Conservation (phyloP, 2,797 vertebrate species). For the Thunnus albacares region DNA sequence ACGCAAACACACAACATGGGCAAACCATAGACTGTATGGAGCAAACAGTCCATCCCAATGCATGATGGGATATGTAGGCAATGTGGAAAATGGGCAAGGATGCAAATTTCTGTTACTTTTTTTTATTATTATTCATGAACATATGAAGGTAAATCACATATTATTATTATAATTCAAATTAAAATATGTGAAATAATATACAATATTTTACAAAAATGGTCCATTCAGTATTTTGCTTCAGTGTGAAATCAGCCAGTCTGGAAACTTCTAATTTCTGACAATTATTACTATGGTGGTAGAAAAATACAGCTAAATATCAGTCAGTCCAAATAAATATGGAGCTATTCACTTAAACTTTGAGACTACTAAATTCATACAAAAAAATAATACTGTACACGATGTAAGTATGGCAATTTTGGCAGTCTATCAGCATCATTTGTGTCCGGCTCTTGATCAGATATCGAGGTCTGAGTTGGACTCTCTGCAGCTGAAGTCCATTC, state of each 20-base stretch:
- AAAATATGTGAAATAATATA: slow-evolving; percentile 16
- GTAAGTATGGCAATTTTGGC: slow-evolving; percentile 50
- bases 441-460: slow-evolving; percentile 1
- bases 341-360: slow-evolving; percentile 9
- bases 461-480: not conserved
- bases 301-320: slow-evolving; percentile 38
- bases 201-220: slow-evolving; percentile 53
- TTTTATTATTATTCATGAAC: slow-evolving; percentile 19
- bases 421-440: slow-evolving; percentile 15
- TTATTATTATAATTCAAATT: slow-evolving; percentile 15
- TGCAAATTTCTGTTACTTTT: not conserved
- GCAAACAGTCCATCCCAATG: not conserved
- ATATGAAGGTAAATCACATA: slow-evolving; percentile 22
- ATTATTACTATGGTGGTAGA: slow-evolving; percentile 22
- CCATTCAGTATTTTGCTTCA: slow-evolving; percentile 27
- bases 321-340: slow-evolving; percentile 9
- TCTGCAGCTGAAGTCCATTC: slow-evolving; percentile 1
- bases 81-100: not conserved
- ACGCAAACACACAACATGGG: fast-evolving
- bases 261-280: slow-evolving; percentile 10
- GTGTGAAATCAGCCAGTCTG: not conserved
- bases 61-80: slow-evolving; percentile 63
- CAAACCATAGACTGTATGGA: too few relatives aligned
- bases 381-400: slow-evolving; percentile 42
- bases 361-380: slow-evolving; percentile 6